Conservation (phyloP, 92 coral and sea anemone species). For the Phenganax marumi region DNA sequence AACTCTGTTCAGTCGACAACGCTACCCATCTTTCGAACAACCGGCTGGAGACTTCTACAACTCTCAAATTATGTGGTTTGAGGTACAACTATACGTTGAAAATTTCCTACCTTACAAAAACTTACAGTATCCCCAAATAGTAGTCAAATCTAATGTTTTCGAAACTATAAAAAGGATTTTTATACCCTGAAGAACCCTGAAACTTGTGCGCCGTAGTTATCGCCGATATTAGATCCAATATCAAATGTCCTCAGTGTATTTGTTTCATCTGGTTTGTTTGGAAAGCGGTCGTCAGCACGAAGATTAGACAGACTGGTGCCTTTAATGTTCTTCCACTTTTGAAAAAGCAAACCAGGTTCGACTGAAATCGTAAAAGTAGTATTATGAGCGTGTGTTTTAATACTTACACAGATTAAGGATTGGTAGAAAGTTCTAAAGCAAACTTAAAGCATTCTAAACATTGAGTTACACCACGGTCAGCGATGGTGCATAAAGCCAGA, state of each 20-base stretch:
- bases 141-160: no score
- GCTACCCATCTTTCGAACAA: no score
- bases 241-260: constrained; percentile 23
- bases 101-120: no score
- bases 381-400: background rate
- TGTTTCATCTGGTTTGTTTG: constrained; percentile 28
- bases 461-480: no score
- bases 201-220: constrained; percentile 28
- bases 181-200: constrained; percentile 40
- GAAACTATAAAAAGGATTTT: background rate
- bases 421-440: no score
- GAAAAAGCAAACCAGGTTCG: constrained; percentile 25
- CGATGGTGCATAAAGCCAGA: no score
- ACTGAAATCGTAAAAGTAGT: background rate
- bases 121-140: no score
- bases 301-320: constrained; percentile 34
- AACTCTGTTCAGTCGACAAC: no score
- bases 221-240: constrained; percentile 3
- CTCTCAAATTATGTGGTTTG: no score
- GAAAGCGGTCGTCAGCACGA: constrained; percentile 33
- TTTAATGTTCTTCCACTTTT: constrained; percentile 30
- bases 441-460: no score
- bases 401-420: background rate
- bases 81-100: no score
- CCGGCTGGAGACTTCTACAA: no score